Evolutionary conservation across 2,888 invertebrate genomes (phyloP).

Genomic region (Autographa gamma): DNA sequence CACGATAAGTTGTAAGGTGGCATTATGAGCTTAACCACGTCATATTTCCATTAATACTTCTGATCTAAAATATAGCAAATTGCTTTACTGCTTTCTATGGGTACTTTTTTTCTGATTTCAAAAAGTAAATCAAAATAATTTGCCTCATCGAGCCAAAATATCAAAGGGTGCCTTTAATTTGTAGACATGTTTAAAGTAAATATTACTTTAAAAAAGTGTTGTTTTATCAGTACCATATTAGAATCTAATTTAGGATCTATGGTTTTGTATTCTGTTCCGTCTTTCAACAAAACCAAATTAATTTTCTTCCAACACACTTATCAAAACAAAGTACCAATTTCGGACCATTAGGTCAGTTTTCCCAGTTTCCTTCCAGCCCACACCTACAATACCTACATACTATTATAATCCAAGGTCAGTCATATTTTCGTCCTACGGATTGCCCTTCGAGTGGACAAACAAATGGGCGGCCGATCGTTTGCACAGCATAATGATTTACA

Average conservation of each 20-base stretch:
- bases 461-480: constrained; percentile 39
- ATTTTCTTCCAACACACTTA: too few species aligned
- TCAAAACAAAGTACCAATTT: not conserved
- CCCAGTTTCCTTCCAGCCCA: not conserved
- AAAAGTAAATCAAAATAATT: too few species aligned
- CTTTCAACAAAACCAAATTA: too few species aligned
- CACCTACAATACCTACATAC: not conserved
- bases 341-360: not conserved
- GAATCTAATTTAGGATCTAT: too few species aligned
- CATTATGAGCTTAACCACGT: constrained; percentile 5
- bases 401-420: constrained; percentile 25
- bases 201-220: too few species aligned
- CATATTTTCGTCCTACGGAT: constrained; percentile 37
- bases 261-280: too few species aligned
- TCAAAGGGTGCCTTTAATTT: too few species aligned
- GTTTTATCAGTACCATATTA: too few species aligned
- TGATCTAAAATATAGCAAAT: not conserved
- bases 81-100: too few species aligned
- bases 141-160: too few species aligned
- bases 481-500: constrained; percentile 40
- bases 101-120: too few species aligned
- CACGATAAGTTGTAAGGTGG: constrained; percentile 30
- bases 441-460: constrained; percentile 37
- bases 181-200: too few species aligned
- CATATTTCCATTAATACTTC: not conserved